Conservation (phyloP, 2,797 vertebrate genomes). For the Parambassis ranga region DNA sequence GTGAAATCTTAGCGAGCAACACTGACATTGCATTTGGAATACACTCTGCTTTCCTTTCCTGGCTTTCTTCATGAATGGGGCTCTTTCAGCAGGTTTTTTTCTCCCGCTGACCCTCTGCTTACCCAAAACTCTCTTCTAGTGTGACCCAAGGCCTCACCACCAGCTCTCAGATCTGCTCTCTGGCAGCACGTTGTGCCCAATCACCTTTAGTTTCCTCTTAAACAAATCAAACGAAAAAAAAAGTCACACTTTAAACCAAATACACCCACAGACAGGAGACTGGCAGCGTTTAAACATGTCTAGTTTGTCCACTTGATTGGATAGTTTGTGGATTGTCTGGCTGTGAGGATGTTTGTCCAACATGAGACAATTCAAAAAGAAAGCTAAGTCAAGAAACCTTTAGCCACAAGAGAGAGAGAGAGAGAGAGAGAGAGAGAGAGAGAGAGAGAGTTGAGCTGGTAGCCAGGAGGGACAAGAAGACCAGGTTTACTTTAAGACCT, state of each 20-base stretch:
- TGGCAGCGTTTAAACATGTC: slow-evolving; percentile 12
- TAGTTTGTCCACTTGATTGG: slow-evolving; percentile 21
- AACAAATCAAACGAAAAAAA: slow-evolving; percentile 13
- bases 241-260: slow-evolving; percentile 36
- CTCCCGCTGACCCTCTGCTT: slow-evolving; percentile 55
- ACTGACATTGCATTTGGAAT: slow-evolving; percentile 54
- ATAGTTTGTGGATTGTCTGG: background rate
- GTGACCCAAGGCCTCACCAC: slow-evolving; percentile 50
- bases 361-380: slow-evolving; percentile 10
- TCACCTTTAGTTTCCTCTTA: slow-evolving; percentile 12
- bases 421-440: too few species aligned
- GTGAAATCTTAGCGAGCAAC: slow-evolving; percentile 48
- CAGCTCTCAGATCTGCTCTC: slow-evolving; percentile 28
- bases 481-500: slow-evolving; percentile 20
- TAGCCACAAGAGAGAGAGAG: background rate
- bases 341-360: slow-evolving; percentile 25
- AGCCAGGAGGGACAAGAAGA: background rate
- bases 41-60: slow-evolving; percentile 59
- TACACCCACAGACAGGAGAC: slow-evolving; percentile 38
- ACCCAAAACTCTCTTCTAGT: slow-evolving; percentile 49
- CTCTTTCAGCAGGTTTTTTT: slow-evolving; percentile 67
- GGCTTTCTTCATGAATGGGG: slow-evolving; percentile 71
- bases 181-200: slow-evolving; percentile 6
- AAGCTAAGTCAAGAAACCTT: slow-evolving; percentile 13
- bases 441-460: background rate